Conservation (phyloP, 92 coral and sea anemone species). For the Paramuricea clavata region DNA sequence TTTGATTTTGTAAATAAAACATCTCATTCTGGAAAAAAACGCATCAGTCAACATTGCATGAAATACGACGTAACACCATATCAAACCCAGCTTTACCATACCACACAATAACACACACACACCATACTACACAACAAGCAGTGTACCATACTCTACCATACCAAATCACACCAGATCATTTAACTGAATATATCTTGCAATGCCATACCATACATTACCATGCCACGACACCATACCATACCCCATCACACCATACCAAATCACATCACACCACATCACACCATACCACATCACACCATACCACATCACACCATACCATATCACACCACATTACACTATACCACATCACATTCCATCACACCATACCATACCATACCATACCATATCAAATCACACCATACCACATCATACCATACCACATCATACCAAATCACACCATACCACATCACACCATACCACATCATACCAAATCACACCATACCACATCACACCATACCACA, state of each 20-base stretch:
- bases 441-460: too few species aligned
- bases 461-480: too few species aligned
- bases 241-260: neutral
- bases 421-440: too few species aligned
- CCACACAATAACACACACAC: neutral
- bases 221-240: neutral
- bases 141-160: neutral
- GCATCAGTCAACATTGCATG: neutral
- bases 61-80: too few species aligned
- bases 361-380: neutral
- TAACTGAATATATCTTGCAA: too few species aligned
- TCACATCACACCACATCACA: neutral
- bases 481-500: too few species aligned
- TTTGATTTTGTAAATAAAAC: slow-evolving; percentile 76
- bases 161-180: neutral
- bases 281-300: neutral
- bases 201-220: neutral
- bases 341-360: too few species aligned
- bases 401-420: too few species aligned
- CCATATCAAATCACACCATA: too few species aligned
- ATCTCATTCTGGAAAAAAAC: slow-evolving; percentile 76
- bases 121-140: neutral
- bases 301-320: too few species aligned
- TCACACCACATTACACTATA: too few species aligned
- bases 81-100: too few species aligned